A percentile compares a stretch with the other conserved stretches of the same genome.
These are phyloP conservation scores for Drosophila erecta DNA, from an alignment of 1,140 invertebrate species.

Conservation along the genomic window DNA sequence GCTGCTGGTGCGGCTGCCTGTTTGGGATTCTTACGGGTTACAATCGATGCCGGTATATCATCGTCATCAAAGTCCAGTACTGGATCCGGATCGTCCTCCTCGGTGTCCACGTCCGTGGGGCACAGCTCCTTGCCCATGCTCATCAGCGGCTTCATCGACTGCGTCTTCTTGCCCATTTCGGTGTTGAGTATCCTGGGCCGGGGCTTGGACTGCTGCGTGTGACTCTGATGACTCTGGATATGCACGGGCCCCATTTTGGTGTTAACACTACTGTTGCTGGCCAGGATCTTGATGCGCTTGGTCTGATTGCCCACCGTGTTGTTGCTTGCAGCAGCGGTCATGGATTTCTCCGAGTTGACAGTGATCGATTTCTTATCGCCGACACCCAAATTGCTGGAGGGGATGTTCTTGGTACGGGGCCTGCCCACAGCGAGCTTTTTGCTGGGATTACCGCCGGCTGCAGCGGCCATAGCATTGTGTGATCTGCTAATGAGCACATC, in stretches of 20 bases:
- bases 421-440: constrained; percentile 13
- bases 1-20: not conserved
- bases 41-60: constrained; percentile 30
- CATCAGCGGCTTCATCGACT: constrained; percentile 71
- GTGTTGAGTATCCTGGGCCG: constrained; percentile 79
- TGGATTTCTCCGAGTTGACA: constrained; percentile 1
- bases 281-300: constrained; percentile 27
- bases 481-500: constrained; percentile 74
- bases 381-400: not conserved
- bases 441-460: not conserved
- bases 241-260: constrained; percentile 4
- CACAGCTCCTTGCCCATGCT: constrained; percentile 74
- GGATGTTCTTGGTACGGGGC: constrained; percentile 11
- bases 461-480: constrained; percentile 11
- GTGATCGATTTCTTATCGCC: constrained; percentile 5
- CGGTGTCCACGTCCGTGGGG: constrained; percentile 52
- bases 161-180: constrained; percentile 71
- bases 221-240: constrained; percentile 21
- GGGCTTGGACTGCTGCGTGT: constrained; percentile 48
- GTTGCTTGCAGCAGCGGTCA: not conserved
- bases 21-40: constrained; percentile 2
- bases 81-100: constrained; percentile 55
- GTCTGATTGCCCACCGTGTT: not conserved
- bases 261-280: constrained; percentile 5
- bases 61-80: constrained; percentile 49